Percentiles rank a stretch among this genome's conserved stretches.
Conservation (phyloP, 2,888 invertebrate genomes). For the Temnothorax ravouxi region DNA sequence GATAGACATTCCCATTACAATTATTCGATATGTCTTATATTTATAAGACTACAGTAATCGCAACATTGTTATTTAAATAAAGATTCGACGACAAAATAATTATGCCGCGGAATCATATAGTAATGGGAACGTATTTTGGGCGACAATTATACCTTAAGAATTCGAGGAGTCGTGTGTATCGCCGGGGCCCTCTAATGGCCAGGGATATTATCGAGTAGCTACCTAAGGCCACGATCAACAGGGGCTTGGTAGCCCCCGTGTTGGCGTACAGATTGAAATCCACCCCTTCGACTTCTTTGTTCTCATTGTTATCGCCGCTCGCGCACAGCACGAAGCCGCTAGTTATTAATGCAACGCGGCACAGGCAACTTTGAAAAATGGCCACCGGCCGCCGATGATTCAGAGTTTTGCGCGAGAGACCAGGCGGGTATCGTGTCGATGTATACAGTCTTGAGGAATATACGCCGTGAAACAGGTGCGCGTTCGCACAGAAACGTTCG, state of each 20-base stretch:
- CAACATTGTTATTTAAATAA: neutral
- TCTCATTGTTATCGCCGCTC: conserved; percentile 76
- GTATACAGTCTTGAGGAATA: conserved; percentile 71
- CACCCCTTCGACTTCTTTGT: conserved; percentile 75
- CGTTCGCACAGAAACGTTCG: conserved; percentile 70
- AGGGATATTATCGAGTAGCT: conserved; percentile 48
- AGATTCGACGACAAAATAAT: conserved; percentile 36
- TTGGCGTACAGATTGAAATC: conserved; percentile 75
- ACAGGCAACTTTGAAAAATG: conserved; percentile 76
- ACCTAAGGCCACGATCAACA: conserved; percentile 49
- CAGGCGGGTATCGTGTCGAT: conserved; percentile 69
- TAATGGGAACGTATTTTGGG: conserved; percentile 2
- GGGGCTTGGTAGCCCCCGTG: conserved; percentile 65
- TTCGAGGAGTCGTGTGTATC: conserved; percentile 9
- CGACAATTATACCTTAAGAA: conserved; percentile 40
- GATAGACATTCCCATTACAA: neutral
- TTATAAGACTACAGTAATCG: neutral
- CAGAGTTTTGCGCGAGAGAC: conserved; percentile 75
- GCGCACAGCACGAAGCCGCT: conserved; percentile 74
- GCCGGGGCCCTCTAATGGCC: conserved; percentile 27
- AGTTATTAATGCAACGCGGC: conserved; percentile 76
- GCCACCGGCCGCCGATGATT: conserved; percentile 73
- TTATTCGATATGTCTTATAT: neutral
- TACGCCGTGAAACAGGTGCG: conserved; percentile 73
- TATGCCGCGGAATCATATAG: neutral